Base-by-base conservation (phyloP, 2,797 vertebrate species). In the Peromyscus eremicus region DNA sequence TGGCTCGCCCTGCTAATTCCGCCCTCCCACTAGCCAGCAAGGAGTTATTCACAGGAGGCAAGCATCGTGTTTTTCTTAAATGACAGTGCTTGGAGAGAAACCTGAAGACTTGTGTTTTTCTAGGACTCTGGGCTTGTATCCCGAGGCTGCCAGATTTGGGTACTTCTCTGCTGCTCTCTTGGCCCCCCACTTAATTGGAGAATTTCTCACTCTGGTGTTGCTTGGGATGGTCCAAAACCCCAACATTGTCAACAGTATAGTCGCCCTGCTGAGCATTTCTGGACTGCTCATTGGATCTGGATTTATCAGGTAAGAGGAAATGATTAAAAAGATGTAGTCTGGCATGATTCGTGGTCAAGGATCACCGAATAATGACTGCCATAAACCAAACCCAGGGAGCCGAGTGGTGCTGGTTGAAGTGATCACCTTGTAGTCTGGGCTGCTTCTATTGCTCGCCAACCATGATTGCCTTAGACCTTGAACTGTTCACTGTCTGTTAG, bases 261-360 rank as follows among this genome's bases (percentile, higher is more conserved):
- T 99, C 97, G 99, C 99, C 86, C 98, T 99, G 79, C 98, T 99
- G 88, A 99, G 99, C 95, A 98, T 99, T 32, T 99, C 99, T 60
- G 99, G 99, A 40, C 98, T 99, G 97, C 85, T 99, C 92, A 98
- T 99, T 92, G 99, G 99, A 96, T 99, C 99, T 0, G 99, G 99
- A 87, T 99, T 99, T 55, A 97, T 99, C 76, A 99, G 99, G 99
- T 99, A 98, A 97, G 98, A 93, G 52, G 40, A 34, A 5, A 29
- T 9, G 64, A 75, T 34, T 64, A 29, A 32, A 13, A 89, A 2
- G 10, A n/a, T 6, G 84, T 52, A 64, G 12, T 11, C 62, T 40
- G 64, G n/a, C 91, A 89, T 52, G 0, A 85, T 40, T 40, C n/a
- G 40, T 40, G 97, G 8, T 70, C 92, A 82, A 62, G 91, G 13